A percentile compares a stretch with the other conserved stretches of the same genome.
Evolutionary conservation across 2,113 vertebrate genomes (phyloP).

Genomic region (Ailurus styani): DNA sequence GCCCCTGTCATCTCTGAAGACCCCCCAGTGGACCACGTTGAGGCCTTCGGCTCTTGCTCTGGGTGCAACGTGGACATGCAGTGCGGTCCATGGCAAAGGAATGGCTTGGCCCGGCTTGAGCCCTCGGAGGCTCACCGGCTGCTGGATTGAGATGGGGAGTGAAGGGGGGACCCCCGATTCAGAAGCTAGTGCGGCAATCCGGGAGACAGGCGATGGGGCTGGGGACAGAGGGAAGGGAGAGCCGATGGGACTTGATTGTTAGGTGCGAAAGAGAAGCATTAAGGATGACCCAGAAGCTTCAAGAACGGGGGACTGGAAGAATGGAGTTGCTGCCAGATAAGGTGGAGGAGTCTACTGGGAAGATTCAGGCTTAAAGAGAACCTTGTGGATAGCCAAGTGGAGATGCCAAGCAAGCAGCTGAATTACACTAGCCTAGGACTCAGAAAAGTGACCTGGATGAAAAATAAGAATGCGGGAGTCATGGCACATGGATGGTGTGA

Average conservation of each 20-base stretch:
- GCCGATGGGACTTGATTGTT: too few relatives aligned
- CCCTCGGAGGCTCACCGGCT: rapidly evolving
- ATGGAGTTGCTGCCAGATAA: background rate
- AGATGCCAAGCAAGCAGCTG: background rate
- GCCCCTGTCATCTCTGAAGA: background rate
- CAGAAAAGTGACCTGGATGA: background rate
- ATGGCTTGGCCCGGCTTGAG: rapidly evolving
- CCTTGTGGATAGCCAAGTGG: background rate
- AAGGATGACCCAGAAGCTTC: background rate
- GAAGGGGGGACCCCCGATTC: background rate
- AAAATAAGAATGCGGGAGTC: background rate
- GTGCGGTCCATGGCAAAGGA: background rate
- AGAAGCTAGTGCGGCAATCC: rapidly evolving
- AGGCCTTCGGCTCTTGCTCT: background rate
- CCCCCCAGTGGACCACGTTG: rapidly evolving
- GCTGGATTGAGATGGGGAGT: background rate
- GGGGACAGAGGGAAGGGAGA: background rate
- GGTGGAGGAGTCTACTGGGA: background rate
- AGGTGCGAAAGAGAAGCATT: too few relatives aligned
- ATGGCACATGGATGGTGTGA: background rate
- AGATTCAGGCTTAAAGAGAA: background rate
- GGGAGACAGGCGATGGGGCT: rapidly evolving
- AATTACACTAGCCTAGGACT: background rate
- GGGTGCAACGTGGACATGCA: rapidly evolving
- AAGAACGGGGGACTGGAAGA: background rate